Evolutionary conservation across 1,140 invertebrate species (phyloP).

Genomic region (Drosophila quadrilineata): DNA sequence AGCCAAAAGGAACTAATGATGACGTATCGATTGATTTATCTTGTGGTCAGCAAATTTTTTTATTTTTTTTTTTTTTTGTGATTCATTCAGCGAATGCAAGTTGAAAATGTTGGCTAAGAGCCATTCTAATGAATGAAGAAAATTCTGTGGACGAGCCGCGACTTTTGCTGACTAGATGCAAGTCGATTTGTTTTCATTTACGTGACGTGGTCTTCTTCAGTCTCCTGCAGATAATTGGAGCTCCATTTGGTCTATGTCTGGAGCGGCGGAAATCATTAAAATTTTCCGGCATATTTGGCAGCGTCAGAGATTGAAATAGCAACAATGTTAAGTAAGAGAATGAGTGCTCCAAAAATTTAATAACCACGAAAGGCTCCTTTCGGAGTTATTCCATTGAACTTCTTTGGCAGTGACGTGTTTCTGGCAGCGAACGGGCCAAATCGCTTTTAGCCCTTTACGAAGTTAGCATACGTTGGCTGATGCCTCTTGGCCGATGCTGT

Average conservation of each 20-base stretch:
- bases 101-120: conserved; percentile 1
- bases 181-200: conserved; percentile 62
- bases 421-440: conserved; percentile 28
- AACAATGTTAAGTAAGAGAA: conserved; percentile 9
- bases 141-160: conserved; percentile 16
- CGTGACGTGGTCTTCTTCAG: too few relatives aligned
- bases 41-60: conserved; percentile 18
- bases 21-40: conserved; percentile 58
- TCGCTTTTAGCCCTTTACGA: conserved; percentile 58
- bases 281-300: conserved; percentile 70
- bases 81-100: conserved; percentile 6
- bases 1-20: conserved; percentile 53
- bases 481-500: too few relatives aligned
- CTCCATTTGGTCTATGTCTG: conserved; percentile 8
- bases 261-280: conserved; percentile 65
- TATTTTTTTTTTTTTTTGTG: too few relatives aligned
- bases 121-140: conserved; percentile 51
- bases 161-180: conserved; percentile 56
- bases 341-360: conserved; percentile 45
- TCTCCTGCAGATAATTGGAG: too few relatives aligned
- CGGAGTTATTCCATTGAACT: conserved; percentile 36
- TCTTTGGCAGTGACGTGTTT: conserved; percentile 24
- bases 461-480: conserved; percentile 42
- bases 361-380: conserved; percentile 63
- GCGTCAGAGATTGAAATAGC: conserved; percentile 33